Base-by-base conservation (phyloP, 2,888 invertebrate genomes). In the Axea sp. region DNA sequence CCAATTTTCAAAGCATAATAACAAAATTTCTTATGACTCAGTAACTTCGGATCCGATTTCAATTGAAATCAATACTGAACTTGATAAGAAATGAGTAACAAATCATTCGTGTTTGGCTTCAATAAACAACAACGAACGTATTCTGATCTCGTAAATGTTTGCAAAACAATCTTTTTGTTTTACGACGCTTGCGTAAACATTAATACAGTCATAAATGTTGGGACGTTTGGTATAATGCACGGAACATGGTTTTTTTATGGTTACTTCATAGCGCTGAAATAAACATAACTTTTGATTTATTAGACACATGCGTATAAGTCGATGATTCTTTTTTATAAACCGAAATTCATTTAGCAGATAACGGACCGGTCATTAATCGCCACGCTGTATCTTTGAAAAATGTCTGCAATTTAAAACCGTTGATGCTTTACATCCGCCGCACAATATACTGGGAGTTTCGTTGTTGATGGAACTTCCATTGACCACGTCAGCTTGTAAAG, bases 401-500 rank as follows among this genome's bases (percentile, higher is more conserved):
- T 14, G 28, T 26, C 11, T 2, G 49, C 57, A 68, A 59, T 68
- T 68, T 68, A 22, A 49, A 59, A 7, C 19, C 57, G 35, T 68
- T 51, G 59, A 59, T 51, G 51, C 9, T 19, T 51, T 53, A 53
- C 51, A 69, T 69, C 51, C 60, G 19, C 7, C 19, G 57, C 31
- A 59, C 68, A 43, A 68, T 59, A 49, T 49, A 28, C 11, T 9
- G 1, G 24, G 43, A 15, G 33, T 33, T 47, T 47, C 26, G 78
- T 80, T 78, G 75, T 71, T 51, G 53, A 28, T 69, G 71, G 55
- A 78, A 67, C 74, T 75, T 77, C 77, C 76, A 82, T 85, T 84
- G 83, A 84, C 81, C 82, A 78, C 79, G 81, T 80, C 84, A 83
- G 80, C 81, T 75, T 82, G 80, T 80, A 81, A 86, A 86, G 85